Evolutionary conservation across 1,140 invertebrate genomes (phyloP).

Genomic region (Listronotus oregonensis): DNA sequence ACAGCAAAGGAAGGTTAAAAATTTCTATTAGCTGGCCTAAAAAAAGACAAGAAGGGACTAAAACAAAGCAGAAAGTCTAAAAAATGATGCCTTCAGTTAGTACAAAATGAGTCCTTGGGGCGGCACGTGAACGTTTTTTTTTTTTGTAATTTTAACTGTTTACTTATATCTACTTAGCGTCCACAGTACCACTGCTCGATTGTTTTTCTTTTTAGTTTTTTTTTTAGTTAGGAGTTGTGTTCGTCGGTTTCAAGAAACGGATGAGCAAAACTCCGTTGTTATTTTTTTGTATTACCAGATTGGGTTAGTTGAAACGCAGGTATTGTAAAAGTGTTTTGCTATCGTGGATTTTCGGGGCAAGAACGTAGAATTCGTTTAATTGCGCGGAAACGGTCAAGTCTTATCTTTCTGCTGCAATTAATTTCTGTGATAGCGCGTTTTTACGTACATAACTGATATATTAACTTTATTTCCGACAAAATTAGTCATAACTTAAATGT

Average conservation of each 20-base stretch:
- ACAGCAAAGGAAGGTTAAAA: neutral
- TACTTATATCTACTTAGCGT: slow-evolving; percentile 28
- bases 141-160: slow-evolving; percentile 10
- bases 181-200: slow-evolving; percentile 22
- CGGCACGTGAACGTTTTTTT: slow-evolving; percentile 14
- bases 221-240: neutral
- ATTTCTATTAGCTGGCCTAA: slow-evolving; percentile 21
- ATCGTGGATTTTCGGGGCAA: no score
- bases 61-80: slow-evolving; percentile 11
- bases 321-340: no score
- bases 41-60: slow-evolving; percentile 6
- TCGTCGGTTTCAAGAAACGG: neutral
- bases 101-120: slow-evolving; percentile 26
- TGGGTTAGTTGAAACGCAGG: neutral
- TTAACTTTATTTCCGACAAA: no score
- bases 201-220: slow-evolving; percentile 13
- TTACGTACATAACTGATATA: no score
- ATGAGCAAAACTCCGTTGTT: neutral
- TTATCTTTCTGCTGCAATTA: neutral
- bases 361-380: no score
- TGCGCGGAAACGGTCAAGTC: no score
- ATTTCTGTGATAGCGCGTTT: slow-evolving; percentile 2
- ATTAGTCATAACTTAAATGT: no score
- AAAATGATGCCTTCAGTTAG: slow-evolving; percentile 30
- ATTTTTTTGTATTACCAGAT: slow-evolving; percentile 13